Percentiles rank a stretch among this genome's conserved stretches.
phyloP scores from a whole-genome alignment of 2,888 invertebrate species.

The Acronicta alni region DNA sequence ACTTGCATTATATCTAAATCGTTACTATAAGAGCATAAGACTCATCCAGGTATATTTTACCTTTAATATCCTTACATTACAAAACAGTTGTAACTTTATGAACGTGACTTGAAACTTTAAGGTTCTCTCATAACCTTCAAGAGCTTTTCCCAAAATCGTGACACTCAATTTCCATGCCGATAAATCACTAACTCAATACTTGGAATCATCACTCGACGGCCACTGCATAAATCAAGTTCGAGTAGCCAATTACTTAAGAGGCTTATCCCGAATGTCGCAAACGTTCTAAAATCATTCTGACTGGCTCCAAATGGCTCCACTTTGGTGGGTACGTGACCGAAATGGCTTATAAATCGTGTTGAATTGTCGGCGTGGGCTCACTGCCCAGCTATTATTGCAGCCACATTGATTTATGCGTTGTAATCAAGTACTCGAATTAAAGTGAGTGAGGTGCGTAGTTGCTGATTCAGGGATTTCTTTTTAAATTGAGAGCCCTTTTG shows the following conservation, averaged over 20 bases:
- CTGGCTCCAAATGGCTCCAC: conserved; percentile 78
- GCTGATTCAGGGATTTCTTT: conserved; percentile 51
- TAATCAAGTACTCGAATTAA: conserved; percentile 69
- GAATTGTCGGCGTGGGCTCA: conserved; percentile 67
- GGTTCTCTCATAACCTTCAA: conserved; percentile 7
- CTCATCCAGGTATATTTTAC: background rate
- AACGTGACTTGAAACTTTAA: conserved; percentile 43
- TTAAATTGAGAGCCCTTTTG: conserved; percentile 37
- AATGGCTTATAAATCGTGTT: conserved; percentile 81
- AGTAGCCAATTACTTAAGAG: conserved; percentile 78
- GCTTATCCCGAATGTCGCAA: conserved; percentile 73
- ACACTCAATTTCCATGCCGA: conserved; percentile 39
- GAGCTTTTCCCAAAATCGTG: conserved; percentile 23
- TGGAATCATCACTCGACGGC: conserved; percentile 59
- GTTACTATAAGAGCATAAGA: background rate
- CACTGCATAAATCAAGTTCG: conserved; percentile 70
- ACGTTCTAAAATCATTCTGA: conserved; percentile 74
- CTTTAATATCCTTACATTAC: background rate
- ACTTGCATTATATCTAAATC: too few relatives aligned
- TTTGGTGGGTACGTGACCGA: conserved; percentile 81
- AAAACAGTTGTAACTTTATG: conserved; percentile 14
- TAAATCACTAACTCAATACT: conserved; percentile 59
- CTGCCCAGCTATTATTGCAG: conserved; percentile 75
- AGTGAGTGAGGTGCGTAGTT: conserved; percentile 54
- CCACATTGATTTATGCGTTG: conserved; percentile 68